These are phyloP conservation scores for Manis crassicaudata DNA, from an alignment of 2,797 vertebrate species.

Conservation along the genomic window DNA sequence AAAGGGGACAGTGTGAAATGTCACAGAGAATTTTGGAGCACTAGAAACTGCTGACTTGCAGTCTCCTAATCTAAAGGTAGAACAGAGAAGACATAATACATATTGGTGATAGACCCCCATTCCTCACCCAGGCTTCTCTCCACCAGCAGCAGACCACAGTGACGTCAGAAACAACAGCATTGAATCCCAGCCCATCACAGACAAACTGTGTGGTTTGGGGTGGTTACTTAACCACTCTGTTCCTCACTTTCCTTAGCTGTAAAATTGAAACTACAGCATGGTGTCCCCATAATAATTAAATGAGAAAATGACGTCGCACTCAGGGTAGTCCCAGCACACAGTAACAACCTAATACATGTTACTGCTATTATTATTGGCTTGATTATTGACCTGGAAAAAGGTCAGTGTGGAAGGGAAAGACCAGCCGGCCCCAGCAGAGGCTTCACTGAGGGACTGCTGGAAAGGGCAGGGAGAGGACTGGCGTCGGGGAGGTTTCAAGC, in stretches of 20 bases:
- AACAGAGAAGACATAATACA: neutral
- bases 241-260: neutral
- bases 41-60: neutral
- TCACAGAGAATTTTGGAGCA: neutral
- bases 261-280: neutral
- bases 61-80: neutral
- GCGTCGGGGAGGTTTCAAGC: accelerated
- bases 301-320: neutral
- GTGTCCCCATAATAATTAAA: neutral
- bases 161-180: neutral
- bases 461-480: neutral
- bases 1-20: neutral
- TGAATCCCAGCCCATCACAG: no score
- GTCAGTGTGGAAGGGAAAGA: neutral
- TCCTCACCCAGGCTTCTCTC: neutral
- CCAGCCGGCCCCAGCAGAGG: neutral
- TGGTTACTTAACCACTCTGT: neutral
- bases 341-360: neutral
- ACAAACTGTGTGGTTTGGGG: neutral
- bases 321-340: neutral
- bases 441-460: neutral
- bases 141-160: accelerated
- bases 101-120: neutral
- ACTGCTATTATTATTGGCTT: neutral
- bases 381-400: neutral